Evolutionary conservation across 2,888 invertebrate genomes (phyloP).

Genomic region (Actias luna): DNA sequence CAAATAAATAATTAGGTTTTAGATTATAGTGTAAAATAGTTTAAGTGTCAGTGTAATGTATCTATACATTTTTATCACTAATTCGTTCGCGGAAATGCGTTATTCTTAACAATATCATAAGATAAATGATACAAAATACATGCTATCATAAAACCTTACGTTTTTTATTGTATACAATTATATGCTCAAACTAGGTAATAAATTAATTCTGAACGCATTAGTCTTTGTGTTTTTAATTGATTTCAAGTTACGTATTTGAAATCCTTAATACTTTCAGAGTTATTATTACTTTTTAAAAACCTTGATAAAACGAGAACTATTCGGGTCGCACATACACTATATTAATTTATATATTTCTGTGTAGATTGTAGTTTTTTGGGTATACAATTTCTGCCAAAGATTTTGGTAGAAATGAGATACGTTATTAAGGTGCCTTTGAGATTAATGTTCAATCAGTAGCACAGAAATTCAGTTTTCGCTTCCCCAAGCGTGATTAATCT

Average conservation of each 20-base stretch:
- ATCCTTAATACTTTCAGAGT: background rate
- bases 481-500: constrained; percentile 26
- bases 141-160: background rate
- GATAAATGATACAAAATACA: background rate
- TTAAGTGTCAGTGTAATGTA: background rate
- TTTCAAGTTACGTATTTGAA: background rate
- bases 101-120: background rate
- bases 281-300: constrained; percentile 1
- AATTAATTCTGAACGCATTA: background rate
- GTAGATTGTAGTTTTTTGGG: constrained; percentile 29
- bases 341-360: constrained; percentile 17
- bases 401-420: constrained; percentile 40
- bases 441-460: constrained; percentile 37
- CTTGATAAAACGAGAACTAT: background rate
- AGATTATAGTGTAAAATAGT: background rate
- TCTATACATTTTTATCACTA: background rate
- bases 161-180: background rate
- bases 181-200: background rate
- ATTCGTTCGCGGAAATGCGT: background rate
- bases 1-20: background rate
- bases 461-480: constrained; percentile 22
- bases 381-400: constrained; percentile 35
- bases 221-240: background rate
- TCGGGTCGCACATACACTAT: background rate
- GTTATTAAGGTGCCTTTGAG: constrained; percentile 30